Base-by-base conservation (phyloP, 2,888 invertebrate genomes). In the Ophioninae sp. region DNA sequence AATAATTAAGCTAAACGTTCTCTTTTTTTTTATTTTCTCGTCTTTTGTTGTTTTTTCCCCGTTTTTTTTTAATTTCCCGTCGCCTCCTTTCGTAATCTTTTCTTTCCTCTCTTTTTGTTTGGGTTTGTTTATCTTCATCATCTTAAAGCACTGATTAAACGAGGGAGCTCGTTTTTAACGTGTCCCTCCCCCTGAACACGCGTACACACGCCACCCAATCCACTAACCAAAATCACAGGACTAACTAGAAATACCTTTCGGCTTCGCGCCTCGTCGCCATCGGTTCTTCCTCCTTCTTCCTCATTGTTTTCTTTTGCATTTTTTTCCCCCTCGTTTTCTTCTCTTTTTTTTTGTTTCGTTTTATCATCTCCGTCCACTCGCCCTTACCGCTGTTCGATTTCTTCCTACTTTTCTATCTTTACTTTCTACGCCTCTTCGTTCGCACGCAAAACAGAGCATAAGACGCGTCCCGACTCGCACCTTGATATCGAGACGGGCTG, bases 91-190 rank as follows among this genome's bases (percentile, higher is more conserved):
- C 89, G 39, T 77, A 22, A 3, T 68, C 20, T 44, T 22, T 68
- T 78, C 73, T 82, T 63, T 81, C 44, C 64, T 67, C 68, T 13
- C 67, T 59, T 63, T 63, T 65, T 58, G 63, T 63, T 37, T 88
- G n/a, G n/a, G 90, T 64, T 56, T n/a, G 75, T 81, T 23, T 69
- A 51, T 75, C 39, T 67, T 67, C 51, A 74, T 83, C 86, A 85
- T 90, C 91, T 92, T 93, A 93, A 93, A 93, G 93, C 93, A 93
- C 93, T 93, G 93, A 92, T 93, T 92, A 92, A 92, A 90, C 91
- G 92, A 92, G 93, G 93, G 92, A 93, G 93, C 88, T 90, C 89
- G 88, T 91, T 83, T 91, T 92, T 92, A 92, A 90, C 91, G 92
- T 92, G 92, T 90, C 87, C 89, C 91, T 90, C 90, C 91, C 91